Conservation (phyloP, 1,140 invertebrate species). For the Dreissena rostriformis region DNA sequence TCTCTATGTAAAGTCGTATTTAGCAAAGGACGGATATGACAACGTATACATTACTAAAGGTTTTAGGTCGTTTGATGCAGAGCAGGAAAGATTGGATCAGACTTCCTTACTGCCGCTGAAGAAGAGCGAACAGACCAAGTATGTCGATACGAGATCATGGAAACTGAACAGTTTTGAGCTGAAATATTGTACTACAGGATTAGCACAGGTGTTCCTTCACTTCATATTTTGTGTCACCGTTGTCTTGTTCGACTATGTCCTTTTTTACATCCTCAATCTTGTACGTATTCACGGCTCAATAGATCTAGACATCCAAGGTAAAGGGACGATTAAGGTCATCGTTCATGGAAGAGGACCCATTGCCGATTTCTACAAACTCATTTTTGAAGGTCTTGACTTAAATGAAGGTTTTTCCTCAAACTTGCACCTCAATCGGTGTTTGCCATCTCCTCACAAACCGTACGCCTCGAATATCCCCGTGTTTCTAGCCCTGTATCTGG, state of each 20-base stretch:
- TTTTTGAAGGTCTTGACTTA: slow-evolving; percentile 34
- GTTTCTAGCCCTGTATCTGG: slow-evolving; percentile 17
- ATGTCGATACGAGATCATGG: slow-evolving; percentile 35
- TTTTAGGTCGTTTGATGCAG: slow-evolving; percentile 40
- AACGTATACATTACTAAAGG: slow-evolving; percentile 53
- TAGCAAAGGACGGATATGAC: slow-evolving; percentile 50
- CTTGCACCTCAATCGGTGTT: slow-evolving; percentile 31
- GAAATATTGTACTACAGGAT: slow-evolving; percentile 30
- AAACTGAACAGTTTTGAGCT: slow-evolving; percentile 26
- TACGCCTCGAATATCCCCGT: neutral
- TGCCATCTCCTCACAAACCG: slow-evolving; percentile 47
- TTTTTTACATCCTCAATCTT: slow-evolving; percentile 49
- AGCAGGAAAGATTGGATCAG: neutral
- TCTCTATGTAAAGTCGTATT: slow-evolving; percentile 41
- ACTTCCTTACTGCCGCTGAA: slow-evolving; percentile 52
- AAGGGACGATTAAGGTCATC: slow-evolving; percentile 5
- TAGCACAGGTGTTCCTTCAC: slow-evolving; percentile 54
- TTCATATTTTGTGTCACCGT: slow-evolving; percentile 33
- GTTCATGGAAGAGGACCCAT: slow-evolving; percentile 42
- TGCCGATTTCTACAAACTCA: slow-evolving; percentile 36
- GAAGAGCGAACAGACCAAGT: slow-evolving; percentile 40
- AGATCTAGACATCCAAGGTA: slow-evolving; percentile 27
- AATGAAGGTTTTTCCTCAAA: slow-evolving; percentile 22
- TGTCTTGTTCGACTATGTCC: slow-evolving; percentile 50
- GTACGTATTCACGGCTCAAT: slow-evolving; percentile 43